A percentile compares a stretch with the other conserved stretches of the same genome.
Conservation (phyloP, 1,140 invertebrate genomes). For the Caenorhabditis briggsae region DNA sequence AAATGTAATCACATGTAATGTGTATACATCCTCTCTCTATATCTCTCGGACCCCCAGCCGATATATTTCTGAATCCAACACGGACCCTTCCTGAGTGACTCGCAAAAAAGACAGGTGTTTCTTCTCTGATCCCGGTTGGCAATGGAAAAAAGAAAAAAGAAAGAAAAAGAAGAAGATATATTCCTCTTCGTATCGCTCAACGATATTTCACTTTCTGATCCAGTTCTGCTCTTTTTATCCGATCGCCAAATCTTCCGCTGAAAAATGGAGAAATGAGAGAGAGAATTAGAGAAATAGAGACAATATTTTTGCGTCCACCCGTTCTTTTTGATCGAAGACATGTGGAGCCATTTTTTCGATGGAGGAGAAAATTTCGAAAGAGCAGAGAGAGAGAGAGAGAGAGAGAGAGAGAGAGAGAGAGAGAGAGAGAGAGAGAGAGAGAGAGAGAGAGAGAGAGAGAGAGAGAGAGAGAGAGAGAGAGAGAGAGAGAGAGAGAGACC, state of each 20-base stretch:
- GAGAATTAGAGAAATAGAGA: slow-evolving; percentile 6
- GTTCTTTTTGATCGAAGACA: slow-evolving; percentile 25
- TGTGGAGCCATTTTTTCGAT: slow-evolving; percentile 7
- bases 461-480: too few relatives aligned
- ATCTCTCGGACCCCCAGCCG: too few relatives aligned
- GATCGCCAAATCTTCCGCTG: background rate
- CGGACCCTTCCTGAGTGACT: background rate
- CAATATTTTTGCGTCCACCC: background rate
- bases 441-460: too few relatives aligned
- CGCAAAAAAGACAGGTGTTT: slow-evolving; percentile 37
- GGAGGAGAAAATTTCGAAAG: background rate
- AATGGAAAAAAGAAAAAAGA: too few relatives aligned
- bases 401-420: too few relatives aligned
- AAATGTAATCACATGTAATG: slow-evolving; percentile 43
- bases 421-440: too few relatives aligned
- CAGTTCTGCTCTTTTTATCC: background rate
- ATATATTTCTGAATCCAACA: too few relatives aligned
- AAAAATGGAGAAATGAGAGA: background rate
- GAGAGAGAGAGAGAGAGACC: too few relatives aligned
- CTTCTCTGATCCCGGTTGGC: background rate
- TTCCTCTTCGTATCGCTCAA: background rate
- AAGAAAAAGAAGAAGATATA: too few relatives aligned
- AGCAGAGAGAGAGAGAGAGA: too few relatives aligned
- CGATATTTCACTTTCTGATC: slow-evolving; percentile 19
- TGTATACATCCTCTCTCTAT: background rate